phyloP scores from a whole-genome alignment of 2,888 invertebrate species.

The Athalia cordata region DNA sequence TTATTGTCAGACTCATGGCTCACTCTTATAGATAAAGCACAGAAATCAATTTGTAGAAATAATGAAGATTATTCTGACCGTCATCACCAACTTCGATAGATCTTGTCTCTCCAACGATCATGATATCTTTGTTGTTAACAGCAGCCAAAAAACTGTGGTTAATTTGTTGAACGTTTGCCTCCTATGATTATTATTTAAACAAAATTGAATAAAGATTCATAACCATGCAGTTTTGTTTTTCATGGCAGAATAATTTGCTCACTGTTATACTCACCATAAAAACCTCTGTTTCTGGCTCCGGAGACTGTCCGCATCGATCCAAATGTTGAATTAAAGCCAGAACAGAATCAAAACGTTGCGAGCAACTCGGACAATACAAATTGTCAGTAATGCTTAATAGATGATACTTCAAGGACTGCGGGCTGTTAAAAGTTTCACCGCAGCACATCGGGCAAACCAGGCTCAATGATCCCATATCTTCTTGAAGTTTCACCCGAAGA shows the following conservation, averaged over 20 bases:
- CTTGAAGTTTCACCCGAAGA: background rate
- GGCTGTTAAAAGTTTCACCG: conserved; percentile 77
- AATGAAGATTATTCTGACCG: conserved; percentile 53
- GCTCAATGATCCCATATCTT: conserved; percentile 75
- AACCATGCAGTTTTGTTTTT: background rate
- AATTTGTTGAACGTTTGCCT: conserved; percentile 46
- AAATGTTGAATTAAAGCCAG: conserved; percentile 78
- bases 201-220: conserved; percentile 6
- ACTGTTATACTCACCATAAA: conserved; percentile 48
- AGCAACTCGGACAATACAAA: conserved; percentile 79
- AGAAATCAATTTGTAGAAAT: background rate
- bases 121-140: conserved; percentile 64
- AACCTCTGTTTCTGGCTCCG: conserved; percentile 53
- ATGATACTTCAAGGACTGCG: conserved; percentile 75
- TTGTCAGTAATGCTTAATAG: conserved; percentile 77
- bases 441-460: conserved; percentile 81
- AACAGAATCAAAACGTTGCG: conserved; percentile 75
- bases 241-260: background rate
- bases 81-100: conserved; percentile 66
- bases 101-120: conserved; percentile 64
- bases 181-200: conserved; percentile 43
- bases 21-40: background rate
- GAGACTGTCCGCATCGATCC: conserved; percentile 66
- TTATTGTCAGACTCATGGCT: background rate
- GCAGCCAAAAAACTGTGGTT: conserved; percentile 62